A percentile compares a stretch with the other conserved stretches of the same genome.
These are phyloP conservation scores for Arnoldichthys spilopterus DNA, from an alignment of 2,797 vertebrate species.

Conservation along the genomic window DNA sequence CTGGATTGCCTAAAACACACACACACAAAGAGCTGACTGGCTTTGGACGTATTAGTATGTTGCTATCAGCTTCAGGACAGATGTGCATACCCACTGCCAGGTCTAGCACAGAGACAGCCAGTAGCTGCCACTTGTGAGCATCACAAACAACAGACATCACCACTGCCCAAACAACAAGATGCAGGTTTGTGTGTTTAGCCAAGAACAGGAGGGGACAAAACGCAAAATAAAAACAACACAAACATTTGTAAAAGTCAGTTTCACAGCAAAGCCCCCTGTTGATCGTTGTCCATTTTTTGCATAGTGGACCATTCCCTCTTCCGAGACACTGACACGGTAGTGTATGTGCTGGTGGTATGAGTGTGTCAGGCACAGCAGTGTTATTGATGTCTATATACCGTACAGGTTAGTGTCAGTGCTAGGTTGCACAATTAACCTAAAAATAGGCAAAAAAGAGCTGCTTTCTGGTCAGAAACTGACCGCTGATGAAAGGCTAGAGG, in stretches of 20 bases:
- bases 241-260: neutral
- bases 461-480: too few relatives aligned
- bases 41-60: conserved; percentile 42
- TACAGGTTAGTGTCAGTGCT: too few relatives aligned
- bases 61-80: conserved; percentile 66
- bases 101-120: neutral
- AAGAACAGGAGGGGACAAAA: neutral
- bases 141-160: neutral
- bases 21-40: conserved; percentile 34
- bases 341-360: too few relatives aligned
- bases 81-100: conserved; percentile 51
- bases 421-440: too few relatives aligned
- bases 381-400: too few relatives aligned
- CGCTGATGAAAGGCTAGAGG: too few relatives aligned
- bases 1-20: conserved; percentile 9
- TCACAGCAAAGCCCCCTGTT: too few relatives aligned
- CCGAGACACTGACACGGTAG: too few relatives aligned
- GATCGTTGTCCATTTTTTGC: too few relatives aligned
- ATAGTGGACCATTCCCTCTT: too few relatives aligned
- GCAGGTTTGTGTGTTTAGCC: neutral
- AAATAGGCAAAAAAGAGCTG: too few relatives aligned
- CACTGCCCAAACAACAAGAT: neutral
- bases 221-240: neutral
- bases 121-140: neutral
- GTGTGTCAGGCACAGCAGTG: too few relatives aligned